Percentiles rank a stretch among this genome's conserved stretches.
Evolutionary conservation across 2,888 invertebrate species (phyloP).

Genomic region (Coleophora flavipennella): DNA sequence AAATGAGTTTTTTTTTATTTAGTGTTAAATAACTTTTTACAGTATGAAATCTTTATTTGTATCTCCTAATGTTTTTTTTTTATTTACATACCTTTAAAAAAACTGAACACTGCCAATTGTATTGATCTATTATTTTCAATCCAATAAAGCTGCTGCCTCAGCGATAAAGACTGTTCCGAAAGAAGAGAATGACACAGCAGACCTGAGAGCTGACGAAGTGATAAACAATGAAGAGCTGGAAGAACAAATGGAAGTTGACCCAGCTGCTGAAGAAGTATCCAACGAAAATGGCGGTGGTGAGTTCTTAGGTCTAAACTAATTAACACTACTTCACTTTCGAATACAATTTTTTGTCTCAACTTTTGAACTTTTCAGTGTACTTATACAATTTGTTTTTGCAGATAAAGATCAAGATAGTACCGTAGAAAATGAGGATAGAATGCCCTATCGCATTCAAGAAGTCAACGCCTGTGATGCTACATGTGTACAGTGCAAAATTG

Average conservation of each 20-base stretch:
- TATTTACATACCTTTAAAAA: too few relatives aligned
- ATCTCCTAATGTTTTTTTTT: too few relatives aligned
- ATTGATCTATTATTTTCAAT: too few relatives aligned
- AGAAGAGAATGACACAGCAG: constrained; percentile 28
- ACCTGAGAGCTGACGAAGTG: constrained; percentile 21
- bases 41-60: too few relatives aligned
- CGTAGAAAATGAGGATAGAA: constrained; percentile 45
- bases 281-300: constrained; percentile 45
- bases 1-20: too few relatives aligned
- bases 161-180: constrained; percentile 35
- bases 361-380: not conserved
- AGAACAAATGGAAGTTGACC: constrained; percentile 23
- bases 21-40: too few relatives aligned
- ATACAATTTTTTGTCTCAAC: too few relatives aligned
- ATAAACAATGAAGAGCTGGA: constrained; percentile 19
- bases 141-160: constrained; percentile 11
- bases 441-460: constrained; percentile 51
- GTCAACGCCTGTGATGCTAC: constrained; percentile 38
- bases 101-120: too few relatives aligned
- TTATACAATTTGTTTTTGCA: not conserved
- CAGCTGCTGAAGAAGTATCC: constrained; percentile 24
- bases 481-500: constrained; percentile 59
- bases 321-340: too few relatives aligned
- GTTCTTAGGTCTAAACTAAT: constrained; percentile 2
- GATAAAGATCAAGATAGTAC: constrained; percentile 52